Evolutionary conservation across 2,113 vertebrate genomes (phyloP).

Genomic region (Callipepla squamata): DNA sequence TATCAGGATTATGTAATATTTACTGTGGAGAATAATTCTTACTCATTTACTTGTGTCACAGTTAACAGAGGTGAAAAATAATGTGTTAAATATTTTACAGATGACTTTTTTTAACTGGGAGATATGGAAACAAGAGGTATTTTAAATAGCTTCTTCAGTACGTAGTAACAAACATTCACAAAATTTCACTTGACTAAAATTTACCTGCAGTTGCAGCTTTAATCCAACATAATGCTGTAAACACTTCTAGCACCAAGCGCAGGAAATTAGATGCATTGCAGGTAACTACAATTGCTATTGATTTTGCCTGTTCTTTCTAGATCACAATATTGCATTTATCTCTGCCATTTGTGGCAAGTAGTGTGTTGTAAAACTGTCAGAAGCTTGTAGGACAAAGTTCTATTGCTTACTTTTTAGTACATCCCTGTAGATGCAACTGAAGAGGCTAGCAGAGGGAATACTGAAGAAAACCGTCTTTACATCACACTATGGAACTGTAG

Average conservation of each 20-base stretch:
- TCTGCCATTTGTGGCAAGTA: background rate
- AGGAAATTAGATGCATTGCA: background rate
- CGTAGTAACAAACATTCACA: background rate
- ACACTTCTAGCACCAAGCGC: background rate
- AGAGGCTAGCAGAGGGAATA: background rate
- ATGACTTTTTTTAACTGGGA: background rate
- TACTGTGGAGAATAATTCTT: background rate
- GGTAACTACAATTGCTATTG: background rate
- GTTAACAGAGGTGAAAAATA: background rate
- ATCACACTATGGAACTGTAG: background rate
- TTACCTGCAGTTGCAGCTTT: background rate
- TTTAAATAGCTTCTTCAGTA: background rate
- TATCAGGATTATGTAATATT: background rate
- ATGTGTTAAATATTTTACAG: background rate
- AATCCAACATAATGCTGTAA: background rate
- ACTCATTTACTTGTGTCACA: background rate
- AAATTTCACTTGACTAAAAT: background rate
- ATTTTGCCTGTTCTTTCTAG: background rate
- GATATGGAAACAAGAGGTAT: background rate
- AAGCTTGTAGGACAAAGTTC: background rate
- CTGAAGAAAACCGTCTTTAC: background rate
- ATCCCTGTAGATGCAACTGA: background rate
- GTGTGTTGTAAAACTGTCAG: background rate
- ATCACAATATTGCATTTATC: background rate
- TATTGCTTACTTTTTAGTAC: background rate